Percentiles rank a stretch among this genome's conserved stretches.
Evolutionary conservation across 2,888 invertebrate genomes (phyloP).

Genomic region (Ectemnius cavifrons): DNA sequence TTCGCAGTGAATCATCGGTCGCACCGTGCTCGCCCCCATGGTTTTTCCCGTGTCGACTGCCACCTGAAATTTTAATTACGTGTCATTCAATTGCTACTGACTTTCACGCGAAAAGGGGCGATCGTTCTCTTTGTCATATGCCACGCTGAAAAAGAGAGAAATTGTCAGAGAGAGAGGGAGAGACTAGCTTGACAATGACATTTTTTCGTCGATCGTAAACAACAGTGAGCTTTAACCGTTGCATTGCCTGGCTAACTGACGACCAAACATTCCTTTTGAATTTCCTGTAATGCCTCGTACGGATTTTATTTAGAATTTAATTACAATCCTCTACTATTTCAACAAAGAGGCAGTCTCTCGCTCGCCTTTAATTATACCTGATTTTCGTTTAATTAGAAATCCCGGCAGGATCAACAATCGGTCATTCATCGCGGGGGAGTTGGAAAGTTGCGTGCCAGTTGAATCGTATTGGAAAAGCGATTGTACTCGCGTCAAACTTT

Average conservation of each 20-base stretch:
- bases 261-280: not conserved
- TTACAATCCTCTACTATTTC: not conserved
- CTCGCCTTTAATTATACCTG: not conserved
- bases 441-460: too few relatives aligned
- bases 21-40: not conserved
- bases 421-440: not conserved
- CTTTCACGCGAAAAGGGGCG: too few relatives aligned
- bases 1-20: constrained; percentile 58
- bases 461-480: too few relatives aligned
- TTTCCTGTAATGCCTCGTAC: not conserved
- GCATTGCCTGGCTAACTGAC: not conserved
- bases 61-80: constrained; percentile 52
- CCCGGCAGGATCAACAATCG: not conserved
- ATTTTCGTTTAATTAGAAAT: constrained; percentile 1
- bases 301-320: not conserved
- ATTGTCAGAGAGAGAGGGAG: too few relatives aligned
- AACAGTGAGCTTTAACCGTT: too few relatives aligned
- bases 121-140: too few relatives aligned
- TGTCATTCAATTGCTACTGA: constrained; percentile 8
- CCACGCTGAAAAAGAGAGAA: too few relatives aligned
- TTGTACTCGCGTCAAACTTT: too few relatives aligned
- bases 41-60: constrained; percentile 12
- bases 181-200: too few relatives aligned
- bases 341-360: not conserved
- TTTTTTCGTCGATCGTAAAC: too few relatives aligned